Evolutionary conservation across 1,140 invertebrate species (phyloP).

Genomic region (Centruroides sculpturatus): DNA sequence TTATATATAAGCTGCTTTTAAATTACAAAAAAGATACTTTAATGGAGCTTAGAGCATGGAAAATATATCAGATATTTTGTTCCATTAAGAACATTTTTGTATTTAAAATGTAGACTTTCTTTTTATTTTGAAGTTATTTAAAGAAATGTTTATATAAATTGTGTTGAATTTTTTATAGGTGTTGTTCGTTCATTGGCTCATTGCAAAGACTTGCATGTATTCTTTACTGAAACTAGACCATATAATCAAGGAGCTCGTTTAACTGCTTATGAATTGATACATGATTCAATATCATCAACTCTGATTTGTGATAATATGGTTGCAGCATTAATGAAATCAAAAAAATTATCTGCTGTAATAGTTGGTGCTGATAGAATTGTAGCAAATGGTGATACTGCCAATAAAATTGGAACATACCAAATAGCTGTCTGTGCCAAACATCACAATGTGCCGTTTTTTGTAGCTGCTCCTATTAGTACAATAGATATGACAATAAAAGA

Average conservation of each 20-base stretch:
- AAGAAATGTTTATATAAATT: too few species aligned
- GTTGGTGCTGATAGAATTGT: constrained; percentile 54
- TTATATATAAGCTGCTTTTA: too few species aligned
- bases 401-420: constrained; percentile 98
- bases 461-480: constrained; percentile 83
- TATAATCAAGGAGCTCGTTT: constrained; percentile 93
- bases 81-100: too few species aligned
- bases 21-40: too few species aligned
- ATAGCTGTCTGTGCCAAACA: constrained; percentile 77
- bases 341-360: constrained; percentile 37
- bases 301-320: constrained; percentile 93
- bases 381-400: constrained; percentile 94
- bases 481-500: constrained; percentile 66
- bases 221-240: constrained; percentile 92
- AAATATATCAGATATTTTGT: too few species aligned
- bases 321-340: constrained; percentile 65
- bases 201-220: constrained; percentile 59
- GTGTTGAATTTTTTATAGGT: constrained; percentile 30
- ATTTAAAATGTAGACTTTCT: too few species aligned
- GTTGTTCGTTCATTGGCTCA: constrained; percentile 69
- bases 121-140: too few species aligned
- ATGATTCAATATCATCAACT: constrained; percentile 83
- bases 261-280: constrained; percentile 88
- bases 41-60: too few species aligned
- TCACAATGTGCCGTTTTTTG: constrained; percentile 86